Conservation (phyloP, 1,140 invertebrate genomes). For the Drosophila virilis region DNA sequence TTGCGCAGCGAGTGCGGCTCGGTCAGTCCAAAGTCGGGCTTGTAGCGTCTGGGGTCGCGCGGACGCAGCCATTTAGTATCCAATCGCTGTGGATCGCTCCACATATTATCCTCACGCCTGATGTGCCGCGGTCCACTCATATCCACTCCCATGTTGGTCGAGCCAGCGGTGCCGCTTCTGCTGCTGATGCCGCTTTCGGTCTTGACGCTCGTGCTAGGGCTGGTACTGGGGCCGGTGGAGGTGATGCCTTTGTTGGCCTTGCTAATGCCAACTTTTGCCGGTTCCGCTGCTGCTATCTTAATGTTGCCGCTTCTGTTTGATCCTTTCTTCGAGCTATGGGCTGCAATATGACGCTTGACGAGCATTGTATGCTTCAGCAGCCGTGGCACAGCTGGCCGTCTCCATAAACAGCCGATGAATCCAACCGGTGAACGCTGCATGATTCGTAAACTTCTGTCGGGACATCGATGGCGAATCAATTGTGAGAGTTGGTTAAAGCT, state of each 20-base stretch:
- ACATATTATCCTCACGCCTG: slow-evolving; percentile 64
- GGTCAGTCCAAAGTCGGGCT: slow-evolving; percentile 53
- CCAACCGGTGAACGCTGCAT: slow-evolving; percentile 32
- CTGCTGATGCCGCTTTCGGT: not conserved
- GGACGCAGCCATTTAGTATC: slow-evolving; percentile 60
- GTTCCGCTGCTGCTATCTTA: too few species aligned
- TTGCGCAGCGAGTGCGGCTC: slow-evolving; percentile 41
- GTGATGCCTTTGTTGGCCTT: not conserved
- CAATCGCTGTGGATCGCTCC: slow-evolving; percentile 19
- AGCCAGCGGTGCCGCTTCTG: too few species aligned
- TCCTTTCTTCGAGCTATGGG: not conserved
- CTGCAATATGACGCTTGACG: not conserved
- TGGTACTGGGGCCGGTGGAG: not conserved
- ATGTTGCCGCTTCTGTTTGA: not conserved
- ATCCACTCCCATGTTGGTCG: not conserved
- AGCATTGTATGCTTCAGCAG: not conserved
- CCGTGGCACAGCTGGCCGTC: not conserved
- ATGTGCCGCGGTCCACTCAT: slow-evolving; percentile 9
- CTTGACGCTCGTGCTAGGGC: too few species aligned
- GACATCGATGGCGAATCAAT: not conserved
- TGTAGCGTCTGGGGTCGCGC: slow-evolving; percentile 32
- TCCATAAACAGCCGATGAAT: slow-evolving; percentile 14
- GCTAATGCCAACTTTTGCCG: not conserved
- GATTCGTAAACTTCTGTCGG: not conserved
- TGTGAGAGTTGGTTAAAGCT: not conserved